Evolutionary conservation across 2,797 vertebrate species (phyloP).

Genomic region (Pempheris klunzingeri): DNA sequence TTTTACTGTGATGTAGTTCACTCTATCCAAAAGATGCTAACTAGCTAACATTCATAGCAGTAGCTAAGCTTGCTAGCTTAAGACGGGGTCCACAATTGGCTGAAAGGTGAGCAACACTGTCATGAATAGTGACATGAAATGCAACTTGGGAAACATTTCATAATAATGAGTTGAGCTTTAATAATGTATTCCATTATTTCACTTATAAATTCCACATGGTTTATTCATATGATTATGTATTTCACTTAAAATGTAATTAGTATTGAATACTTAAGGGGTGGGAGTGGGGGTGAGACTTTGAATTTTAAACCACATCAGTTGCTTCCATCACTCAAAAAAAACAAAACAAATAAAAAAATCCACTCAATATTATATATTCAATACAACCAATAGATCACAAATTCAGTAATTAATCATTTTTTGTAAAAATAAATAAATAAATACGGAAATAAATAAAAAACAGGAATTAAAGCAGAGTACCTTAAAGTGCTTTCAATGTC

Average conservation of each 20-base stretch:
- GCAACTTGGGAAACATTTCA: background rate
- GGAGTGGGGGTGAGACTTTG: background rate
- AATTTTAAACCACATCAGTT: background rate
- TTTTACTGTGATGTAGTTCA: no score
- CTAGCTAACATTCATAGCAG: background rate
- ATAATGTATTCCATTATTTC: background rate
- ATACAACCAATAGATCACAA: conserved; percentile 12
- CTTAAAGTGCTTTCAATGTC: conserved; percentile 76
- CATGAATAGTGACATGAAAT: background rate
- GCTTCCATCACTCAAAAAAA: conserved; percentile 11
- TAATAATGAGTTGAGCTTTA: background rate
- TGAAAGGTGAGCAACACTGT: background rate
- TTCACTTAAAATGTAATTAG: background rate
- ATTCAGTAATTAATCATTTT: conserved; percentile 16
- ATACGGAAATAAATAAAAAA: conserved; percentile 45
- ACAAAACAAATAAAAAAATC: conserved; percentile 3
- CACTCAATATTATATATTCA: conserved; percentile 14
- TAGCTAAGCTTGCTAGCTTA: background rate
- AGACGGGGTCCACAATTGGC: background rate
- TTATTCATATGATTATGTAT: background rate
- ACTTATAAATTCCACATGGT: conserved; percentile 1
- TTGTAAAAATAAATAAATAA: conserved; percentile 58
- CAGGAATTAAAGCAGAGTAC: conserved; percentile 55
- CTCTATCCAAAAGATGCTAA: background rate
- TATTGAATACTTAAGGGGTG: background rate